phyloP scores from a whole-genome alignment of 2,113 vertebrate genomes.

The Australoheros scitulus region DNA sequence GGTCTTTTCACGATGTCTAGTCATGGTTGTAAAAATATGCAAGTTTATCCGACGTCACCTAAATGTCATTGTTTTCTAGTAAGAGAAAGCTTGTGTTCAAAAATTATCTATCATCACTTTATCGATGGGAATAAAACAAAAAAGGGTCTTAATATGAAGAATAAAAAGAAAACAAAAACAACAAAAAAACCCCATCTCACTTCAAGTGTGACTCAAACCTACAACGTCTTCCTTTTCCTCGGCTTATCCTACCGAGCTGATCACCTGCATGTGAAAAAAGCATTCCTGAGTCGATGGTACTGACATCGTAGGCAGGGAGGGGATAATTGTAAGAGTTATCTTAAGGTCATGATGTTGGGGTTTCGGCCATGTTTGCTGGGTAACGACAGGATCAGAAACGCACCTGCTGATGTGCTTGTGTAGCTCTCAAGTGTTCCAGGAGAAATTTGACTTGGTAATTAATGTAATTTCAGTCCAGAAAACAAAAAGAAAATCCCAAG shows the following conservation, averaged over 20 bases:
- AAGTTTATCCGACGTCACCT: not conserved
- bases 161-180: not conserved
- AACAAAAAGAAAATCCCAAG: slow-evolving; percentile 11
- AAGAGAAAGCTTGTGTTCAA: not conserved
- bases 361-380: not conserved
- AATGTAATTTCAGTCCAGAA: not conserved
- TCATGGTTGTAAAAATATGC: not conserved
- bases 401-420: not conserved
- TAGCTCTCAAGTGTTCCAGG: not conserved
- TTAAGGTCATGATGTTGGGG: not conserved
- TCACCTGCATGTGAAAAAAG: not conserved
- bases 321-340: not conserved
- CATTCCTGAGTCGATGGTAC: not conserved
- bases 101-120: not conserved
- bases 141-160: not conserved
- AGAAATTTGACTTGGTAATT: not conserved
- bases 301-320: not conserved
- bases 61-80: not conserved
- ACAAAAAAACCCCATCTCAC: not conserved
- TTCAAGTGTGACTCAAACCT: not conserved
- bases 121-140: not conserved
- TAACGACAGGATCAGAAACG: not conserved
- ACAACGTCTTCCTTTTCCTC: not conserved
- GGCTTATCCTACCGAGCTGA: too few species aligned
- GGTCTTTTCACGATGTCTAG: not conserved